Evolutionary conservation across 2,113 vertebrate genomes (phyloP), one percentile per base, ranked within the genome.

Genomic region (Polypterus senegalus): DNA sequence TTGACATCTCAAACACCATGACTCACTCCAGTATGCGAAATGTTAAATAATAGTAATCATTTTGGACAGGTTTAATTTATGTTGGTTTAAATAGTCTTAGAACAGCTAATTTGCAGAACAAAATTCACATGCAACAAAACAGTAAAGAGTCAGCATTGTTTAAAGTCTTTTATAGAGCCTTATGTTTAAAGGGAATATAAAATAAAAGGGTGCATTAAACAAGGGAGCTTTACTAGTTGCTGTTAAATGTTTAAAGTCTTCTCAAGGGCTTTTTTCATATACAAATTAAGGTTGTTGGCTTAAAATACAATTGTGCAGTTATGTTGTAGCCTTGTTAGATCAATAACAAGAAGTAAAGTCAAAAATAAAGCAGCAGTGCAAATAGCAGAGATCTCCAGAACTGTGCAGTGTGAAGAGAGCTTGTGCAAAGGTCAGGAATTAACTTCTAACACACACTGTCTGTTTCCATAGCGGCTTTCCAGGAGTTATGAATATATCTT

Each of bases 161-260:
- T 7, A 49, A 67, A 57, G 54, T 5, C 7, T 53, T 67, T 65
- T 44, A 63, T 63, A n/a, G 46, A 61, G 46, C 4, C 43, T 57
- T 9, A 6, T 51, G 67, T 66, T 3, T 67, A 70, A 75, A 76
- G 52, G 3, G 49, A 66, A 67, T 68, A 68, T 43, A 76, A 65
- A 71, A 75, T 65, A 71, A 75, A 70, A 73, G 67, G 61, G 49
- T 62, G 77, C 54, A 60, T 71, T 66, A 81, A 80, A 73, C 63
- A 58, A 63, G 54, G 70, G 53, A 48, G 44, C 65, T 74, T 68
- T 75, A 55, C 69, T 61, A 69, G 64, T 27, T 9, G 45, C 63
- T 45, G 61, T 79, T 73, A 84, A 61, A 79, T 64, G 73, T 79
- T 77, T 81, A 77, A 64, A 73, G 57, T 10, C 55, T 63, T n/a